Percentiles rank a stretch among this genome's conserved stretches.
phyloP scores from a whole-genome alignment of 2,888 invertebrate genomes.

The Andrena flavipes region DNA sequence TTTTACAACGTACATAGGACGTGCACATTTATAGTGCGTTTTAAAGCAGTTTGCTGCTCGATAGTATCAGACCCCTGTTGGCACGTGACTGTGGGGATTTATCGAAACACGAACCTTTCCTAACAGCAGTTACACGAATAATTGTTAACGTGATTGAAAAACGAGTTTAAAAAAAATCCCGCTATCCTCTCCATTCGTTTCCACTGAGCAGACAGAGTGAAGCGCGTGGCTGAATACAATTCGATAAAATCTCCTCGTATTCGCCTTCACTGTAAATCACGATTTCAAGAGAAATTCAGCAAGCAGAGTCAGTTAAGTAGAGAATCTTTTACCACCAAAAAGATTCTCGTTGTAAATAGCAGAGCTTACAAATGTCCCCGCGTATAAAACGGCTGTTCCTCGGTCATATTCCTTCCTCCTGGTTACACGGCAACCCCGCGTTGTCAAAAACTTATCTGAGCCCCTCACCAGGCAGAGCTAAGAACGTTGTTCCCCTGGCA shows the following conservation, averaged over 20 bases:
- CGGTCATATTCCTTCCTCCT: neutral
- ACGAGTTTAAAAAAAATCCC: neutral
- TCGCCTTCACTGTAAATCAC: too few species aligned
- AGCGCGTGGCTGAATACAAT: neutral
- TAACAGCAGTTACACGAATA: neutral
- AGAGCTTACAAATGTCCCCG: neutral
- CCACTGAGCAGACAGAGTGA: too few species aligned
- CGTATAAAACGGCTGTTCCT: too few species aligned
- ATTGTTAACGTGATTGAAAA: neutral
- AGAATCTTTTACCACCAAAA: too few species aligned
- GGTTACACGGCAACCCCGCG: neutral
- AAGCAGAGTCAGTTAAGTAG: too few species aligned
- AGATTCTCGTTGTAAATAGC: too few species aligned
- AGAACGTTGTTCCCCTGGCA: neutral
- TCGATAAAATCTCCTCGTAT: neutral
- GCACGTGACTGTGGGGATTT: conserved; percentile 12
- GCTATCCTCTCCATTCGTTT: neutral
- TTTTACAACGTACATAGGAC: conserved; percentile 25
- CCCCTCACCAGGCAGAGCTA: neutral
- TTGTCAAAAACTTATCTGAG: neutral
- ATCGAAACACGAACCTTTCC: conserved; percentile 19
- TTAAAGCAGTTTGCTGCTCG: conserved; percentile 18
- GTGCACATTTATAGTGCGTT: conserved; percentile 24
- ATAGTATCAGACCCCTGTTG: conserved; percentile 15
- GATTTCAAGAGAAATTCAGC: too few species aligned